Base-by-base conservation (phyloP, 2,888 invertebrate genomes). In the Hypolimnas misippus region DNA sequence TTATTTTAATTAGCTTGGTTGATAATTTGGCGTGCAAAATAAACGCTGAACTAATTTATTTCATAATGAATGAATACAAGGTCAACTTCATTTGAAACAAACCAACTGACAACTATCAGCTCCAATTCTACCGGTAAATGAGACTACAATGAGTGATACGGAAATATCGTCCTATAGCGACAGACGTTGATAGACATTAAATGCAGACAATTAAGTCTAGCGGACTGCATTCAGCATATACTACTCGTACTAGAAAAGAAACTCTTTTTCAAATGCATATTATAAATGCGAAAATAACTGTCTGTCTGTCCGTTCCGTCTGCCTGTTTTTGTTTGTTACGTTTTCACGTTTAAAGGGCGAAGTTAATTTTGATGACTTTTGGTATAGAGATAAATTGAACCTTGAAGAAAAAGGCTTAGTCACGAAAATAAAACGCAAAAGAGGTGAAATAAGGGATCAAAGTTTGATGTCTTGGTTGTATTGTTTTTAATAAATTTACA, bases 111-210 rank as follows among this genome's bases (percentile, higher is more conserved):
- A 16, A 29, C 2, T 19, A 52, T 35, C 14, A 35, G 16, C 44
- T 46, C 21, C 3, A 12, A 19, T 12, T 12, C 25, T 14, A 25
- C 62, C 29, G 40, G 29, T 40, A 25, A 49, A 33, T 57, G n/a
- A 21, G 44, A 35, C 62, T 46, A 60, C 53, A 60, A 60, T 46
- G 25, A 52, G 10, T n/a, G 52, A 49, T 14, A 12, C 52, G 62
- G 62, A 57, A 53, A 54, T 38, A 31, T 31, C 53, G 31, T 58
- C 29, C 46, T 44, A 57, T 25, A 29, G 21, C 46, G 25, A 25
- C 52, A 44, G 57, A 31, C 46, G 29, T 63, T 63, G 62, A 54
- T 40, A 63, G 53, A 57, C 53, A 57, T 49, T 53, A 53, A 57
- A 57, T 63, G 38, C 40, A 40, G 21, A 46, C 33, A 53, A 50